Percentiles rank a stretch among this genome's conserved stretches.
phyloP scores from a whole-genome alignment of 2,888 invertebrate genomes.

The Hirtodrosophila cameraria region DNA sequence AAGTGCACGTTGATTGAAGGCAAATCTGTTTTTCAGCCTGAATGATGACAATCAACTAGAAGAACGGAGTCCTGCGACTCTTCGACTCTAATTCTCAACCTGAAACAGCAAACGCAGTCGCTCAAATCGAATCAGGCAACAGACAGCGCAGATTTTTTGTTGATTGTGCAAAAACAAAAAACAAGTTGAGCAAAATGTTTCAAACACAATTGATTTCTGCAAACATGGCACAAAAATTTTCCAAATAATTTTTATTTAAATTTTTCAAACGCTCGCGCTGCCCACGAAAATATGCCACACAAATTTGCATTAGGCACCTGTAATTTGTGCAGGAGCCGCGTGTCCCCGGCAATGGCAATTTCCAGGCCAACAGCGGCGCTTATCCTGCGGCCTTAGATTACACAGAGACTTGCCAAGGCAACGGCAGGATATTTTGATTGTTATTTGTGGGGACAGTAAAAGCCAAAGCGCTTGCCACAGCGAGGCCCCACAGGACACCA shows the following conservation, averaged over 20 bases:
- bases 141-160: constrained; percentile 20
- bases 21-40: constrained; percentile 79
- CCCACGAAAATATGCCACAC: constrained; percentile 71
- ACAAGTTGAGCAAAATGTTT: too few relatives aligned
- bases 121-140: constrained; percentile 63
- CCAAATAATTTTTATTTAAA: constrained; percentile 56
- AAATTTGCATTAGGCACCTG: constrained; percentile 79
- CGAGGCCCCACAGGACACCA: constrained; percentile 18
- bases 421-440: constrained; percentile 67
- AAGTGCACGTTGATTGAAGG: constrained; percentile 80
- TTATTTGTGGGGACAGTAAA: constrained; percentile 79
- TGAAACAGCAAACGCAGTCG: constrained; percentile 28
- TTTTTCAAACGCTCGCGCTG: constrained; percentile 28
- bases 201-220: constrained; percentile 57
- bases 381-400: constrained; percentile 66
- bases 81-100: neutral
- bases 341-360: constrained; percentile 45
- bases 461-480: constrained; percentile 55
- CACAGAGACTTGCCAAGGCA: constrained; percentile 54
- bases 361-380: constrained; percentile 56
- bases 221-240: constrained; percentile 52
- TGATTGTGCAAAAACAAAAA: neutral
- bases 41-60: constrained; percentile 76
- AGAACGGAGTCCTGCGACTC: constrained; percentile 26
- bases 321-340: constrained; percentile 61